phyloP scores from a whole-genome alignment of 2,113 vertebrate species.

The Stercorarius parasiticus region DNA sequence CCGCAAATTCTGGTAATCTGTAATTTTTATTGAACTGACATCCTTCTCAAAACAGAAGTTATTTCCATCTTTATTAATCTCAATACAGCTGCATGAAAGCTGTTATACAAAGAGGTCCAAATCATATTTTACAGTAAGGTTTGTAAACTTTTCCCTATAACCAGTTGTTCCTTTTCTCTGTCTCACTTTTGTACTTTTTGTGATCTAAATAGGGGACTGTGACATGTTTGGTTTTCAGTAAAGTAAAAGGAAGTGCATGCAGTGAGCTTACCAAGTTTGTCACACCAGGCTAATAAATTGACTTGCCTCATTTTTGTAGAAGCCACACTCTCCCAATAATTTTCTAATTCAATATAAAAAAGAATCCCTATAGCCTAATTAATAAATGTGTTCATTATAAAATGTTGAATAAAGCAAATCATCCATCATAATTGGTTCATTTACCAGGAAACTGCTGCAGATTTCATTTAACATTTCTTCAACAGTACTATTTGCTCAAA shows the following conservation, averaged over 20 bases:
- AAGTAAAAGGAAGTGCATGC: constrained; percentile 49
- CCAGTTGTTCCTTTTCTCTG: constrained; percentile 40
- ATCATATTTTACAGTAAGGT: constrained; percentile 58
- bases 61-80: not conserved
- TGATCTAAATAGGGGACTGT: constrained; percentile 27
- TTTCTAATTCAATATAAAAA: not conserved
- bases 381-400: not conserved
- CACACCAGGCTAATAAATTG: not conserved
- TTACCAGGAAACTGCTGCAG: not conserved
- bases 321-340: not conserved
- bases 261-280: constrained; percentile 4
- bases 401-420: not conserved
- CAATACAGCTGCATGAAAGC: not conserved
- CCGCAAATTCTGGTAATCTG: constrained; percentile 9
- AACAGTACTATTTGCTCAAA: not conserved
- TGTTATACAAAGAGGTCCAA: not conserved
- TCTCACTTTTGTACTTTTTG: constrained; percentile 38
- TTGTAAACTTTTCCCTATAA: constrained; percentile 39
- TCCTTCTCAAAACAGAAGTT: not conserved
- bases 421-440: not conserved
- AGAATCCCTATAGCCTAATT: not conserved
- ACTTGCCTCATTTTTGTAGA: not conserved
- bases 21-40: not conserved
- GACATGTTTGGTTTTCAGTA: constrained; percentile 56
- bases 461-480: not conserved